Evolutionary conservation across 1,140 invertebrate species (phyloP), one percentile per base, ranked within the genome.

Genomic region (Homarus americanus): DNA sequence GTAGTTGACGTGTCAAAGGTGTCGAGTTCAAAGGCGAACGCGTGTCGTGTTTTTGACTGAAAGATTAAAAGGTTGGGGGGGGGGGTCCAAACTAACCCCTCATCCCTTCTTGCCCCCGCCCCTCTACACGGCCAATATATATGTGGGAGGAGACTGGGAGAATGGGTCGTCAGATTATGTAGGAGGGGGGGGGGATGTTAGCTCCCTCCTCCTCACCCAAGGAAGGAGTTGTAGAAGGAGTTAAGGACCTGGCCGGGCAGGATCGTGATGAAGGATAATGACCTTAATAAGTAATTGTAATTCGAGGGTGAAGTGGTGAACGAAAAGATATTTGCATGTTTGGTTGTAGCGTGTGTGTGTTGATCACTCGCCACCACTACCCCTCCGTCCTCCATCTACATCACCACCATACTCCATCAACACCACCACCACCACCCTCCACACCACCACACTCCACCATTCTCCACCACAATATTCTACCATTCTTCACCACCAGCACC

Each of bases 271-370:
- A 20, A 63, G 20, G 4, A 63, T 63, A 63, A 63, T 63, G 24
- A 20, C 12, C 12, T 4, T 24, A 15, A 63, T 63, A 63, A 63
- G 58, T 63, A 24, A 20, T 15, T 63, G 58, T 63, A 63, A 63
- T 63, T 63, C 24, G 58, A 24, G 58, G 58, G 58, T 63, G 58
- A 63, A 63, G 58, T 63, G 58, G 58, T 63, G 53, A 63, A 63
- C 58, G 58, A 63, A 20, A 63, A 63, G 58, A 24, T 63, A 63
- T 63, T 63, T 63, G 58, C 58, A 63, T 63, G 58, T 15, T 15
- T 20, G 15, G 5, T 49, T 49, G 44, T 49, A 15, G 58, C 24
- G 58, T 63, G 58, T 63, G 20, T 15, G 2, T 63, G 58, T 15
- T 49, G 44, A 7, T 49, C 32, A 20, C 34, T 38, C 58, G n/a